These are phyloP conservation scores for Enteromius paludinosus DNA, from an alignment of 2,797 vertebrate genomes.

Conservation along the genomic window DNA sequence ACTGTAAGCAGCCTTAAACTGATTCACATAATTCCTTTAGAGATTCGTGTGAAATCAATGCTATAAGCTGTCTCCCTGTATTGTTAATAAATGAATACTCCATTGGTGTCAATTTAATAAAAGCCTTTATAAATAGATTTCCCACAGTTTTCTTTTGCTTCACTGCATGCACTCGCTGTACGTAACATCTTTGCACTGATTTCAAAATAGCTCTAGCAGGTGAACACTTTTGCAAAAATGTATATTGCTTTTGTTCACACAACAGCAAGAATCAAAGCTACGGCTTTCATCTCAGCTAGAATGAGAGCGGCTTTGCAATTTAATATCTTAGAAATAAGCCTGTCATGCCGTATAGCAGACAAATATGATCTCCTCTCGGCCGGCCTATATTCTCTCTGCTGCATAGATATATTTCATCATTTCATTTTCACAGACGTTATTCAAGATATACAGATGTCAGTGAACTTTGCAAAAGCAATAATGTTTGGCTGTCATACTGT, in stretches of 20 bases:
- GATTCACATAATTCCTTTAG: neutral
- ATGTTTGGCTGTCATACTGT: conserved; percentile 49
- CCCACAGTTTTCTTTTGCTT: neutral
- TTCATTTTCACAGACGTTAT: conserved; percentile 40
- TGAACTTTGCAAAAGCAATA: conserved; percentile 46
- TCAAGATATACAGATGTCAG: conserved; percentile 45
- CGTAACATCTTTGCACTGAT: neutral
- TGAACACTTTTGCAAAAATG: neutral
- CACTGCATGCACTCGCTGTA: neutral
- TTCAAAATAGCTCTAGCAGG: conserved; percentile 24
- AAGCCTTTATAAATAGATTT: conserved; percentile 4
- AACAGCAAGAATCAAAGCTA: conserved; percentile 20
- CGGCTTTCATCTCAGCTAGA: conserved; percentile 2
- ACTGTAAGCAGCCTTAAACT: neutral
- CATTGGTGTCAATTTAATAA: neutral
- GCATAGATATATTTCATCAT: conserved; percentile 29
- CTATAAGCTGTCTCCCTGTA: neutral
- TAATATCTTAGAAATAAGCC: conserved; percentile 33
- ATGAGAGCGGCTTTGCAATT: conserved; percentile 35
- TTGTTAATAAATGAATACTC: neutral
- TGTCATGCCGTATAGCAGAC: conserved; percentile 29
- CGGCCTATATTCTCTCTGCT: conserved; percentile 20
- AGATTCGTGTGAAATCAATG: conserved; percentile 1
- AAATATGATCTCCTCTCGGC: conserved; percentile 6
- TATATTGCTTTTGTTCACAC: conserved; percentile 33